Percentiles rank a stretch among this genome's conserved stretches.
phyloP scores from a whole-genome alignment of 2,888 invertebrate species.

The Parnassius orleans region DNA sequence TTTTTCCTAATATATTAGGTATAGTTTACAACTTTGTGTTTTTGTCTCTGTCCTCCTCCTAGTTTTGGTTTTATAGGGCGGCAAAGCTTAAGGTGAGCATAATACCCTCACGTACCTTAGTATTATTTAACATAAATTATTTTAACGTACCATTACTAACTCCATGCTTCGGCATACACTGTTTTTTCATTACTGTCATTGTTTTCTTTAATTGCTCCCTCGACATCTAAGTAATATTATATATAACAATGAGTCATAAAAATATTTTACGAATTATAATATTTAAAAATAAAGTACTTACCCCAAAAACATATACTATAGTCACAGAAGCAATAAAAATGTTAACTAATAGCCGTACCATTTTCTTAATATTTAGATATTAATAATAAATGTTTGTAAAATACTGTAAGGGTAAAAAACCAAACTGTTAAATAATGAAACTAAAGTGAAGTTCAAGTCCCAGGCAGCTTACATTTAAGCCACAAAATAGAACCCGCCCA shows the following conservation, averaged over 20 bases:
- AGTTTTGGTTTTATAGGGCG: too few species aligned
- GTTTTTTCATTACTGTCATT: conserved; percentile 79
- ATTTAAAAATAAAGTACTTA: conserved; percentile 15
- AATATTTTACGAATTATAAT: background rate
- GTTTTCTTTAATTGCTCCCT: conserved; percentile 82
- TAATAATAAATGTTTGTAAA: background rate
- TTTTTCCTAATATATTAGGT: too few species aligned
- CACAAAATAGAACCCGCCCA: conserved; percentile 3
- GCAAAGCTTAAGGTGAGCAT: too few species aligned
- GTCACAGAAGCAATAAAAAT: conserved; percentile 11
- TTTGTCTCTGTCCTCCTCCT: too few species aligned
- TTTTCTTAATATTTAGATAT: background rate
- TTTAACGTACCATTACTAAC: conserved; percentile 70
- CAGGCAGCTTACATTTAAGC: background rate
- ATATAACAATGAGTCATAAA: background rate
- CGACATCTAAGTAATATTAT: conserved; percentile 49
- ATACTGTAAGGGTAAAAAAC: background rate
- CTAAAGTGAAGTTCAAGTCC: background rate
- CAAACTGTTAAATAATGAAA: background rate
- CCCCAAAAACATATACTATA: conserved; percentile 12
- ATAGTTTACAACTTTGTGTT: too few species aligned
- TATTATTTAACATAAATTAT: too few species aligned
- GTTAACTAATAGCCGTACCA: conserved; percentile 1
- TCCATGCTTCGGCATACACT: conserved; percentile 82
- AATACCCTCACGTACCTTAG: too few species aligned